These are phyloP conservation scores for Tragelaphus strepsiceros DNA, from an alignment of 2,113 vertebrate genomes.

Conservation along the genomic window DNA sequence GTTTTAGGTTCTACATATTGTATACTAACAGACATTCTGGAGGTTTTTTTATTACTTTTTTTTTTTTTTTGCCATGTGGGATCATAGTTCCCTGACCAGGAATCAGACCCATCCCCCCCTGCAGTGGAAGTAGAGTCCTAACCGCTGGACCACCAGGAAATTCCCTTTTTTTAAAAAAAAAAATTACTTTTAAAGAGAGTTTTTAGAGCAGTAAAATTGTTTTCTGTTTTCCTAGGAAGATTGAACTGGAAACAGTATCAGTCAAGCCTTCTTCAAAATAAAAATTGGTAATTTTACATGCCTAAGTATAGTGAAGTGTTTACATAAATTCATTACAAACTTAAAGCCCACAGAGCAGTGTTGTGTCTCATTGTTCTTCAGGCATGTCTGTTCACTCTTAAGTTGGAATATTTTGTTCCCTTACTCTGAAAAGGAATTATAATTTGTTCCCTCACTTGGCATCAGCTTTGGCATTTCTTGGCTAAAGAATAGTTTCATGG, in stretches of 20 bases:
- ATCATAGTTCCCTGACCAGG: background rate
- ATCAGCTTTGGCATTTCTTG: slow-evolving; percentile 23
- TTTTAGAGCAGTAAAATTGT: slow-evolving; percentile 13
- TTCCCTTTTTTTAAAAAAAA: background rate
- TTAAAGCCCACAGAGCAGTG: background rate
- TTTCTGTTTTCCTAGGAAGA: background rate
- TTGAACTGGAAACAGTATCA: background rate
- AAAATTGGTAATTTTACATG: background rate
- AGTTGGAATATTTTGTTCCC: background rate
- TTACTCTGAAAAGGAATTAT: background rate
- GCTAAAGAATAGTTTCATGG: background rate
- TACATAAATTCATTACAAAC: background rate
- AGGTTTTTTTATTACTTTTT: background rate
- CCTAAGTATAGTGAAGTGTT: background rate
- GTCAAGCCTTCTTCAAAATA: background rate
- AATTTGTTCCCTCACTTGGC: background rate
- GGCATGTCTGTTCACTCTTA: background rate
- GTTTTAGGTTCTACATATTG: background rate
- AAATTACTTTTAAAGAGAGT: background rate
- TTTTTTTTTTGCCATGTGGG: background rate
- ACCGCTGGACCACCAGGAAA: background rate
- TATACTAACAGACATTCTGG: background rate
- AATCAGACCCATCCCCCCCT: background rate
- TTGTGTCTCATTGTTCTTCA: background rate
- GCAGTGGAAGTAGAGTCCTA: background rate